Evolutionary conservation across 2,888 invertebrate genomes (phyloP).

Genomic region (Epinotia nisella): DNA sequence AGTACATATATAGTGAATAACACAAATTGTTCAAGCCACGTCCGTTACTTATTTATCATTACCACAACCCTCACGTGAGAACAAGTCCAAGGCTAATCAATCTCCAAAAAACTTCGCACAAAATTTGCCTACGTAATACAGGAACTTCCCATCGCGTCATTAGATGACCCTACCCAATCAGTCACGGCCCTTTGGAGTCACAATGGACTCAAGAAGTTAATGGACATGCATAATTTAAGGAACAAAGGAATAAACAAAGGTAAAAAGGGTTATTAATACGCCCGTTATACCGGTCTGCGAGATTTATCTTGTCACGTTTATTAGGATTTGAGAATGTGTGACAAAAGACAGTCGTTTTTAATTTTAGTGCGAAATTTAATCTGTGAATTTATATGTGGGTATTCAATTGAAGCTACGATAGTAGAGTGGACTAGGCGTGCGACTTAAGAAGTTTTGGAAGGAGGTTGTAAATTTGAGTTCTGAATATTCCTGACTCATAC

Average conservation of each 20-base stretch:
- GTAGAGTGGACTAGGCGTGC: neutral
- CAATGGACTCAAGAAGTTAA: conserved; percentile 78
- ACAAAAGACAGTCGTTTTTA: conserved; percentile 32
- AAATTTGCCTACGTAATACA: conserved; percentile 45
- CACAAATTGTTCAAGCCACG: neutral
- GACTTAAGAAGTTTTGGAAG: neutral
- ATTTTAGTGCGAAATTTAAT: conserved; percentile 27
- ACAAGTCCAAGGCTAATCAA: conserved; percentile 32
- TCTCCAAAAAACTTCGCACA: conserved; percentile 31
- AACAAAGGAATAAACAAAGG: conserved; percentile 78
- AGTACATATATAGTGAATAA: no score
- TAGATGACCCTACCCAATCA: conserved; percentile 71
- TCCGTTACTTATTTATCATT: conserved; percentile 8
- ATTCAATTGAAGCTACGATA: neutral
- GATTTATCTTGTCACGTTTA: conserved; percentile 65
- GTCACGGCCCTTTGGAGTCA: conserved; percentile 79
- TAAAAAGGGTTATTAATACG: conserved; percentile 79
- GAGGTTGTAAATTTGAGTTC: neutral
- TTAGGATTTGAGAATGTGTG: conserved; percentile 47
- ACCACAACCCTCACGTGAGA: conserved; percentile 28
- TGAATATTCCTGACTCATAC: neutral
- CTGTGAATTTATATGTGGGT: neutral
- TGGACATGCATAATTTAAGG: conserved; percentile 75
- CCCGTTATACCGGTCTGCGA: conserved; percentile 75
- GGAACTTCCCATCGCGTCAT: conserved; percentile 61